Base-by-base conservation (phyloP, 2,888 invertebrate genomes). In the Andrena bicolor region DNA sequence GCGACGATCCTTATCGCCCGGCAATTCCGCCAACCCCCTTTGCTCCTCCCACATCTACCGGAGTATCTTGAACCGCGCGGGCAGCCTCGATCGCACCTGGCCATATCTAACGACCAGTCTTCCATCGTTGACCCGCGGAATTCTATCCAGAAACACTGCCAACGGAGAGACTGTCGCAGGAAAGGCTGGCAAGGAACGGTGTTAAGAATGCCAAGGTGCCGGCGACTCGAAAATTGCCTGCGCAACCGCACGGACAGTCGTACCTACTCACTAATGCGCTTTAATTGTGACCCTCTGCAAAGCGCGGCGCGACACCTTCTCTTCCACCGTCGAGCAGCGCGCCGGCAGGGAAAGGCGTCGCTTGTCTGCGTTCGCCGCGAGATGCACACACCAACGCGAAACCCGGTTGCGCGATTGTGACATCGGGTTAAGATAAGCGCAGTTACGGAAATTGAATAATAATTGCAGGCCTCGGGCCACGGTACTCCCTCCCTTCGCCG, bases 401-500 rank as follows among this genome's bases (percentile, higher is more conserved):
- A 58, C 73, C 49, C 58, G 76, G 35, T 60, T 58, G 78, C 85
- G 84, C 86, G 89, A 85, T 93, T 91, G 92, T 90, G 91, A 92
- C 92, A 92, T 91, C 90, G 89, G 84, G 87, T 90, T 90, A 87
- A 91, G 91, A 92, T 91, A 91, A 91, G 86, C 89, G 89, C 87
- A 86, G 90, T 91, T 90, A 91, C 90, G 92, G 91, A 93, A 93
- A 92, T 92, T 91, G 92, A 92, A 92, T 91, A 91, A 92, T 92
- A 92, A 93, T 92, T 92, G 92, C 90, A 86, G 88, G 78, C 86
- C 83, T 86, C 84, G 70, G 41, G 41, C 41, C 13, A 20, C 51
- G 51, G 6, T 53, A 28, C 64, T 28, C 2, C 76, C 8, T 53
- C 48, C 61, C 58, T 56, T 30, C 66, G 49, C 8, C 66, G 61